Conservation (phyloP, 2,888 invertebrate species). For the Polymixis lichenea region DNA sequence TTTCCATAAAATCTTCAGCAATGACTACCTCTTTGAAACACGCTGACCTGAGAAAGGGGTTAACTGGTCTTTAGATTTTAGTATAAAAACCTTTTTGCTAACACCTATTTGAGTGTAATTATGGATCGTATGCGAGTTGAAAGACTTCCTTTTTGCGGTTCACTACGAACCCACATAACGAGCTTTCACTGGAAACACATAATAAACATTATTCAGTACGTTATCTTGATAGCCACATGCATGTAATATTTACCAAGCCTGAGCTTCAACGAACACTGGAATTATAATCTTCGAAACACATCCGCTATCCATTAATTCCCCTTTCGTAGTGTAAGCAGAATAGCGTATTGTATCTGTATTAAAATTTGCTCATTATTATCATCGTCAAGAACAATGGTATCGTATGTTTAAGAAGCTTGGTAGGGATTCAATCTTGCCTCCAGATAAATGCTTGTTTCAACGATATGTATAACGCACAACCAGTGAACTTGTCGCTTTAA, state of each 20-base stretch:
- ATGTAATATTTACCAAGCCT: constrained; percentile 50
- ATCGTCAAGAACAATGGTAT: constrained; percentile 19
- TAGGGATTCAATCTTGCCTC: too few species aligned
- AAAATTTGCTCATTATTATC: constrained; percentile 39
- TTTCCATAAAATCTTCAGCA: constrained; percentile 1
- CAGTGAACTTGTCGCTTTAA: neutral
- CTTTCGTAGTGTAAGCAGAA: constrained; percentile 59
- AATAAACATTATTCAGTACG: constrained; percentile 51
- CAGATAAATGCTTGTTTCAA: neutral
- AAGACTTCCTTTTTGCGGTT: constrained; percentile 41
- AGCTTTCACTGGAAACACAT: constrained; percentile 40
- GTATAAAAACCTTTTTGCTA: constrained; percentile 54
- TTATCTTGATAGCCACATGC: constrained; percentile 46
- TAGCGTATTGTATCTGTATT: constrained; percentile 43
- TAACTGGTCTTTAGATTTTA: constrained; percentile 51
- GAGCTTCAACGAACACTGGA: constrained; percentile 26
- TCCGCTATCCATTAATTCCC: constrained; percentile 63
- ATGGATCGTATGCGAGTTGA: constrained; percentile 45
- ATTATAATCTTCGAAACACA: constrained; percentile 48
- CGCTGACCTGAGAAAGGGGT: constrained; percentile 31
- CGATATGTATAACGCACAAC: neutral
- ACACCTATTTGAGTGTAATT: constrained; percentile 40
- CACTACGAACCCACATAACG: constrained; percentile 30
- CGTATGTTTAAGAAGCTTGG: neutral
- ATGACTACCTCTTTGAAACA: constrained; percentile 9